Evolutionary conservation across 2,797 vertebrate genomes (phyloP), one percentile per base, ranked within the genome.

Genomic region (Amblyopsis hoosieri): DNA sequence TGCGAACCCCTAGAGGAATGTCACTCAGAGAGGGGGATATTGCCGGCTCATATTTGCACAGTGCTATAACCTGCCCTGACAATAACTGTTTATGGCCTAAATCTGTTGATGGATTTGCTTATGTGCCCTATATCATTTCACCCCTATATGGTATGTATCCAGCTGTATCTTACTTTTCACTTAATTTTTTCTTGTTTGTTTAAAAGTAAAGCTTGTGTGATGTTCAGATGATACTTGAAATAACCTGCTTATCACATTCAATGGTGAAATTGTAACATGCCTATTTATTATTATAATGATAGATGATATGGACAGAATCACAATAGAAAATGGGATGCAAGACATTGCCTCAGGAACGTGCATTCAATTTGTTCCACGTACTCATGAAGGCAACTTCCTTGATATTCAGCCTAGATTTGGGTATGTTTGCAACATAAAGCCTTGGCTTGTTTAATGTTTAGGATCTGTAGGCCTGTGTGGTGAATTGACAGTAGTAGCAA

Each of bases 71-170:
- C 53, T 96, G 95, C 58, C 77, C 89, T 0, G 84, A 72, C 9
- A 92, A 92, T 7, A 42, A 83, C 0, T 96, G 94, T 75, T 80
- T 89, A 10, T 96, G 95, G 95, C 91, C 93, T 3, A 94, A 91
- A 78, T 90, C 95, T 7, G 84, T 92, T 0, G 92, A 95, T 59
- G 95, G 94, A 60, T 92, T 91, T 64, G 94, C 95, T 64, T 93
- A 91, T 8, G 69, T 96, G 0, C 94, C 95, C 0, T 95, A 89
- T 61, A 85, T 88, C 13, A 46, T 96, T 47, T 94, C 94, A 54
- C 87, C 92, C 48, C 4, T 90, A 12, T 96, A 95, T 0, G 92
- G 95, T 95, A 78, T 14, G 87, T 82, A 54, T 60, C 9, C 53
- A 37, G 14, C 64, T 0, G 72, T 14, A 14, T 50, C 37, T 12